Evolutionary conservation across 2,888 invertebrate species (phyloP), one percentile per base, ranked within the genome.

Genomic region (Lamellibrachia columna): DNA sequence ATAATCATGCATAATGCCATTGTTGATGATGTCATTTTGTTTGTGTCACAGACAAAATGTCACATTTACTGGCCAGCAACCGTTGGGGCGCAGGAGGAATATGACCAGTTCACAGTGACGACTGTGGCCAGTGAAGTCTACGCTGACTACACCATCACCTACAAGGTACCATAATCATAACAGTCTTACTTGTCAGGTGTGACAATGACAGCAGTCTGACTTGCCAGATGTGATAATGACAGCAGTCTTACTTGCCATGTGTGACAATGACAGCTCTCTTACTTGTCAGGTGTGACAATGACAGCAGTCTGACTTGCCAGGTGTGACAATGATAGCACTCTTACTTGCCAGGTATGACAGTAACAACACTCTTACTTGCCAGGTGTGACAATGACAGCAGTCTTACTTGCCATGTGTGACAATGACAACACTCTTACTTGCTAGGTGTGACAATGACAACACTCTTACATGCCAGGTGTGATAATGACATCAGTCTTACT

Each of bases 41-140:
- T 4, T 75, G 15, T 75, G 75, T 75, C 75, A 75, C 75, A 75
- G 75, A 75, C 15, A 6, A 75, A 75, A 22, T 75, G 75, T 22
- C 22, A 22, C 75, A 75, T 75, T n/a, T 75, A 75, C 75, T 75
- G 75, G 75, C 75, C 75, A 22, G 75, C 15, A n/a, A 22, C 15
- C n/a, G 75, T 75, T 6, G 75, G 75, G 2, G 75, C 75, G 6
- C 75, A 75, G 75, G 22, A 22, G 4, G 22, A 2, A 6, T 75
- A 75, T 75, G 75, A 75, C 75, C 75, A 75, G 75, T 75, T 75
- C 75, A 75, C 75, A 75, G 75, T 75, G 75, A 75, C 22, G 15
- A 22, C 75, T 15, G 22, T 75, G 22, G 75, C 75, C 22, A 15
- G 6, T 15, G 75, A 75, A n/a, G n/a, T 75, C 15, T 75, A 75